Evolutionary conservation across 1,140 invertebrate species (phyloP), one percentile per base, ranked within the genome.

Genomic region (Mactra quadrangularis): DNA sequence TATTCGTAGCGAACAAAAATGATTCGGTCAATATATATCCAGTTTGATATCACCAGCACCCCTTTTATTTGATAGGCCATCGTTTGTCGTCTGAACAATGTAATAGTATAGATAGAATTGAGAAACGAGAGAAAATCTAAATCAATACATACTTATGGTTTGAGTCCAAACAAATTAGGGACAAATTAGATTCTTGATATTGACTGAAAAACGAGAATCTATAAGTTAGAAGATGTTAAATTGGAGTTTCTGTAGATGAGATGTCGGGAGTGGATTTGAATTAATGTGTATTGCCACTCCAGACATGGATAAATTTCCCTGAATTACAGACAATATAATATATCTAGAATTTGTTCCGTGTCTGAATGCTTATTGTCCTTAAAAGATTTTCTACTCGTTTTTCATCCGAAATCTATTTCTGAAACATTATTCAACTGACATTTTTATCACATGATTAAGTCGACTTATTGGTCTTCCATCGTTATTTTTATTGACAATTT

Each of bases 91-190:
- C 35, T 60, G 59, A n/a, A n/a, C n/a, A n/a, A 62, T 45, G 47
- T 35, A 64, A 22, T 4, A 31, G 59, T 62, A 76, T 76, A 22
- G 60, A 35, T 41, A 41, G 33, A n/a, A n/a, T n/a, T 27, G 59
- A 52, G 35, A 76, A 76, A 29, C 29, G 19, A 35, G 29, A n/a
- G n/a, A n/a, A n/a, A 22, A 76, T 33, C 35, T 52, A 60, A 76
- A 76, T 76, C 74, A 76, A 76, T 76, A 76, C 55, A n/a, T 76
- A 76, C 74, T 76, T 76, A 76, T 64, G 74, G 53, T 76, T 45
- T 41, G 47, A 62, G 74, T 76, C 74, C 74, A 76, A 76, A 76
- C 74, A 76, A 76, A 76, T 76, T 62, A 76, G 74, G 45, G 38
- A 76, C 53, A 76, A 76, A 76, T 76, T 76, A 76, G 74, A 76